These are phyloP conservation scores for Athetis lepigone DNA, from an alignment of 2,888 invertebrate species.

Conservation along the genomic window DNA sequence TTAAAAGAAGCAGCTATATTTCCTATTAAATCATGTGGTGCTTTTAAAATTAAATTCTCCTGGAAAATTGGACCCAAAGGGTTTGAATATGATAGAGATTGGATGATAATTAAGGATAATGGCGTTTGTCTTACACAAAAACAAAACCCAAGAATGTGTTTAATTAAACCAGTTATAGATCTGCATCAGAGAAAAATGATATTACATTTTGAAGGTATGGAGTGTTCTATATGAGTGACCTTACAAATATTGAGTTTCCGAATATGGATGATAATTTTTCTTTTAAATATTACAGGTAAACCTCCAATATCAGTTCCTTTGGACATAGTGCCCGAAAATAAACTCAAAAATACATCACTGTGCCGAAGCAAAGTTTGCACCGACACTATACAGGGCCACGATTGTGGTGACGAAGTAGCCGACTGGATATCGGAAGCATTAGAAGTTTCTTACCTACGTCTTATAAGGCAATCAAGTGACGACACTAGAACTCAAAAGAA, in stretches of 20 bases:
- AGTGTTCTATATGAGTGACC: neutral
- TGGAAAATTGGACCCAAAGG: constrained; percentile 95
- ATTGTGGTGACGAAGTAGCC: constrained; percentile 95
- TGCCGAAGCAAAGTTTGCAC: constrained; percentile 97
- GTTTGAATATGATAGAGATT: constrained; percentile 96
- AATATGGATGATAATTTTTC: neutral
- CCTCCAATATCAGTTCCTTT: constrained; percentile 89
- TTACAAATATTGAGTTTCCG: neutral
- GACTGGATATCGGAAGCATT: constrained; percentile 95
- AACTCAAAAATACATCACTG: constrained; percentile 78
- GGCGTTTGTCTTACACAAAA: constrained; percentile 97
- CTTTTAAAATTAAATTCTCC: constrained; percentile 91
- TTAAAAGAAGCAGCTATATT: constrained; percentile 91
- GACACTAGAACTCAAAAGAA: constrained; percentile 79
- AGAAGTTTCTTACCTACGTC: constrained; percentile 92
- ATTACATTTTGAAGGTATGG: constrained; percentile 91
- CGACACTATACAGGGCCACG: constrained; percentile 94
- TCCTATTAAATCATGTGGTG: constrained; percentile 97
- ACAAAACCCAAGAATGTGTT: constrained; percentile 94
- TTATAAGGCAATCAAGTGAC: constrained; percentile 91
- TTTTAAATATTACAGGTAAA: constrained; percentile 83
- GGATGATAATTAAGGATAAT: constrained; percentile 96
- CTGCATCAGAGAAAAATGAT: constrained; percentile 88
- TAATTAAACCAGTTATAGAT: constrained; percentile 94
- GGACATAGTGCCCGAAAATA: constrained; percentile 69